phyloP scores from a whole-genome alignment of 2,797 vertebrate species.

The Ara ararauna region DNA sequence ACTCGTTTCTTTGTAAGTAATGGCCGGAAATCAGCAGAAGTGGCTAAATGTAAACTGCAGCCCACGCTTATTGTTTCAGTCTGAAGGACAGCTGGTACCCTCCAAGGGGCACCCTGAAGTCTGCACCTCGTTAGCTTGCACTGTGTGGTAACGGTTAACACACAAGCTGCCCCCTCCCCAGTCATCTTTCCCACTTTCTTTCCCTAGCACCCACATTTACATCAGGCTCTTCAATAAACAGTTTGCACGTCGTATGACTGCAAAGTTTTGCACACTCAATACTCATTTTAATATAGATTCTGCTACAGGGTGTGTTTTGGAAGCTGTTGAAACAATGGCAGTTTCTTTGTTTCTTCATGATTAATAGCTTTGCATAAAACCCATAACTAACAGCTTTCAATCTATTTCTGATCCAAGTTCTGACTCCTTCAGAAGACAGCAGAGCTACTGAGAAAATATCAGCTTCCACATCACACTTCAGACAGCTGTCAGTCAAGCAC shows the following conservation, averaged over 20 bases:
- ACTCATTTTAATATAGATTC: neutral
- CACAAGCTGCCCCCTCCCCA: neutral
- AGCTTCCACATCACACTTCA: neutral
- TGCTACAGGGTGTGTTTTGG: neutral
- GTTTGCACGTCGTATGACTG: neutral
- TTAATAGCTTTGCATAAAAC: neutral
- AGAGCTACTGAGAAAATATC: neutral
- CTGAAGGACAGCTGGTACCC: neutral
- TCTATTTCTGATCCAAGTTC: neutral
- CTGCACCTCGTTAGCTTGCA: neutral
- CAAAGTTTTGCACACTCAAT: neutral
- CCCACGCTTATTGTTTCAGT: neutral
- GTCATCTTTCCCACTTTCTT: neutral
- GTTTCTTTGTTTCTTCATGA: neutral
- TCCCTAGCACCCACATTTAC: neutral
- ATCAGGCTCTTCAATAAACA: neutral
- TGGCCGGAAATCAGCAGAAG: neutral
- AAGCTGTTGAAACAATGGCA: neutral
- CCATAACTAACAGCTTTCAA: neutral
- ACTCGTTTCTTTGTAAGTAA: neutral
- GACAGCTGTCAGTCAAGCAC: neutral
- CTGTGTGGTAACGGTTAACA: neutral
- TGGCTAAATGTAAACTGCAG: neutral
- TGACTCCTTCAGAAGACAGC: neutral
- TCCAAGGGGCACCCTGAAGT: neutral